A percentile compares a stretch with the other conserved stretches of the same genome.
phyloP scores from a whole-genome alignment of 2,113 vertebrate species.

The Athene noctua region DNA sequence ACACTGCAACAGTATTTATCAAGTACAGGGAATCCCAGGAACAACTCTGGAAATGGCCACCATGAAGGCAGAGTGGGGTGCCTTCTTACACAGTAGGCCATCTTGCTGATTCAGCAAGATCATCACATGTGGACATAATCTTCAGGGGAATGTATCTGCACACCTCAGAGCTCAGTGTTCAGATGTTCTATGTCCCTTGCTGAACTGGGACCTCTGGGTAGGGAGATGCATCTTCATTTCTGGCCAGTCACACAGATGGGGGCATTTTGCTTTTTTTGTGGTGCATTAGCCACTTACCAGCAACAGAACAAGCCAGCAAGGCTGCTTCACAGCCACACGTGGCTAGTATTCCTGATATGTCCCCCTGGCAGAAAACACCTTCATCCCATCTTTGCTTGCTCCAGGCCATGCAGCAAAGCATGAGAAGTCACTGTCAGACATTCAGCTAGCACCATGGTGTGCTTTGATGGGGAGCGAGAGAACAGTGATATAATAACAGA shows the following conservation, averaged over 20 bases:
- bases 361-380: not conserved
- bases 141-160: not conserved
- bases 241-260: not conserved
- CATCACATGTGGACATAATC: not conserved
- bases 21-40: not conserved
- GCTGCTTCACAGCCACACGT: not conserved
- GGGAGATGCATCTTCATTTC: not conserved
- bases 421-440: not conserved
- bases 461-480: not conserved
- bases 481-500: not conserved
- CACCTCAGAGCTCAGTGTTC: not conserved
- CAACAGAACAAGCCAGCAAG: not conserved
- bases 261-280: not conserved
- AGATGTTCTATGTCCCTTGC: not conserved
- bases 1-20: not conserved
- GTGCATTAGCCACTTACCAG: not conserved
- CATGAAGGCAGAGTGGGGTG: fast-evolving
- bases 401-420: not conserved
- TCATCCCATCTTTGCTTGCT: not conserved
- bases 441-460: not conserved
- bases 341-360: not conserved
- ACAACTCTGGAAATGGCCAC: not conserved
- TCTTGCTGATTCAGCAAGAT: not conserved
- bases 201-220: not conserved
- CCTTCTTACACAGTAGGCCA: not conserved